Conservation (phyloP, 2,797 vertebrate genomes). For the Enteromius anoplus region DNA sequence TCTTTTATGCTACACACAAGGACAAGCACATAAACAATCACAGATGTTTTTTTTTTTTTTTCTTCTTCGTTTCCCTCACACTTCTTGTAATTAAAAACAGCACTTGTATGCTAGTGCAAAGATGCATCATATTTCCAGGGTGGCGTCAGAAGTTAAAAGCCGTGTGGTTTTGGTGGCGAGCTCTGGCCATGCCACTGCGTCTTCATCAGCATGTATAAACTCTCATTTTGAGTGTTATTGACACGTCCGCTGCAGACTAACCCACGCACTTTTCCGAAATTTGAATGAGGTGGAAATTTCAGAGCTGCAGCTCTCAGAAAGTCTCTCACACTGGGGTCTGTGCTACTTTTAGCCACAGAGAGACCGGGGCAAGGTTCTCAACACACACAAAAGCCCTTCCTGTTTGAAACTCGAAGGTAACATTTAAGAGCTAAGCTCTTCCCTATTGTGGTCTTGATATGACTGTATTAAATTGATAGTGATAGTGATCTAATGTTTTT, state of each 20-base stretch:
- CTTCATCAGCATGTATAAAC: constrained; percentile 60
- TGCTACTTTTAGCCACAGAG: constrained; percentile 46
- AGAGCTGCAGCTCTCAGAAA: constrained; percentile 59
- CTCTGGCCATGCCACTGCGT: constrained; percentile 68
- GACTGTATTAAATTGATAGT: constrained; percentile 45
- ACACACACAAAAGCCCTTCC: constrained; percentile 67
- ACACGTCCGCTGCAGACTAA: constrained; percentile 71
- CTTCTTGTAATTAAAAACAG: constrained; percentile 75
- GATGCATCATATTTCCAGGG: constrained; percentile 76
- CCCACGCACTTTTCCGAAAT: constrained; percentile 76
- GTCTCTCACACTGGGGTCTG: constrained; percentile 66
- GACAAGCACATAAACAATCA: constrained; percentile 22
- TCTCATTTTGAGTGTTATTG: constrained; percentile 71
- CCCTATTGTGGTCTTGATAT: constrained; percentile 62
- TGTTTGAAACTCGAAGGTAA: constrained; percentile 65
- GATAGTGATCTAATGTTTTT: constrained; percentile 24
- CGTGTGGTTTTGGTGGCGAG: constrained; percentile 75
- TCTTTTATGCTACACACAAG: constrained; percentile 1
- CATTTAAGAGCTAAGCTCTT: constrained; percentile 61
- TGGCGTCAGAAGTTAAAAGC: constrained; percentile 70
- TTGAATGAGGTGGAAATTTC: constrained; percentile 71
- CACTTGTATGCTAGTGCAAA: constrained; percentile 63
- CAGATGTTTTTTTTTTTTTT: background rate
- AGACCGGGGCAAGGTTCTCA: constrained; percentile 37
- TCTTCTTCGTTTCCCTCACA: constrained; percentile 36